Base-by-base conservation (phyloP, 1,140 invertebrate species). In the Drosophila triauraria region DNA sequence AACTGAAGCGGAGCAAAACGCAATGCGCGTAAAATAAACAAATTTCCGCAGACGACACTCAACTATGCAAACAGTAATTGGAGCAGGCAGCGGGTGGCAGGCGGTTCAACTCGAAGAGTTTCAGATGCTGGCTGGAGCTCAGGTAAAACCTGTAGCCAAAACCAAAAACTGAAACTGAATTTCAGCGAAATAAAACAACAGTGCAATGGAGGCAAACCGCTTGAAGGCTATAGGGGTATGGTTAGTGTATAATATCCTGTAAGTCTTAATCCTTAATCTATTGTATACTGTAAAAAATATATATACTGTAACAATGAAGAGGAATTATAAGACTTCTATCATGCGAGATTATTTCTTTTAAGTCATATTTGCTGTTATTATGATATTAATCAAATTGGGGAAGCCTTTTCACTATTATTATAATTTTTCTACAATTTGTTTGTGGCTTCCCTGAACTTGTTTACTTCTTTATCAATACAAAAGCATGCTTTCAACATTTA, bases 61-160 rank as follows among this genome's bases (percentile, higher is more conserved):
- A 81, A 90, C 84, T 88, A 84, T 90, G 84, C 84, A 88, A 90
- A 84, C 81, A 84, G 84, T 88, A 88, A 90, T 88, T 88, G 84
- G 85, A 81, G 80, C 85, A 81, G 61, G 58, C 65, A 56, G 47
- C 47, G 13, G 47, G 43, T 35, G 25, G 30, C 10, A 38, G 65
- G 47, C 10, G 43, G 48, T 38, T 15, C 30, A 42, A 69, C 47
- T 13, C 44, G 40, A 46, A 48, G 27, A 32, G 71, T 23, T 35
- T 51, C 43, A 60, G 13, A 50, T 46, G 56, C 53, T 44, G 68
- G 17, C 35, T 48, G 53, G 30, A 38, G 80, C 80, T 46, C 70
- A 80, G 80, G 77, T 79, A 78, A 86, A 80, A 72, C 54, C 79
- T 77, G 51, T 79, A 64, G 62, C 71, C 63, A 79, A 83, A 86